phyloP scores from a whole-genome alignment of 2,113 vertebrate genomes.

The Laticauda colubrina region DNA sequence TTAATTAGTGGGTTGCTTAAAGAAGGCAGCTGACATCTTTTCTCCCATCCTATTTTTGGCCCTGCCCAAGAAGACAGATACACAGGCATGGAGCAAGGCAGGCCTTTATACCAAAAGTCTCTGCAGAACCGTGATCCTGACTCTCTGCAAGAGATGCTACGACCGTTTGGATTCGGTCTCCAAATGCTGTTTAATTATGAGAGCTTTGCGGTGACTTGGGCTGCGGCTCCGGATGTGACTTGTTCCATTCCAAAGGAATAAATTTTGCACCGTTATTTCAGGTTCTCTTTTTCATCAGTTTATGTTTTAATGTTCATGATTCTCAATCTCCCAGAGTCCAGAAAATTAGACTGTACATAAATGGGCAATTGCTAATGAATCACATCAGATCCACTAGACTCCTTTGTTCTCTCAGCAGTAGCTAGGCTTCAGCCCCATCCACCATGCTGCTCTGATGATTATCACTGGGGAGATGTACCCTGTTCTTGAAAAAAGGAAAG shows the following conservation, averaged over 20 bases:
- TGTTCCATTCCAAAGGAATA: neutral
- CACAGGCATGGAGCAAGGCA: neutral
- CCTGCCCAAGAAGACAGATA: neutral
- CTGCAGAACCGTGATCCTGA: neutral
- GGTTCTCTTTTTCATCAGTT: neutral
- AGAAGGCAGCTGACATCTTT: slow-evolving; percentile 13
- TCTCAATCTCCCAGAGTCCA: neutral
- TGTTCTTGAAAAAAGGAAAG: neutral
- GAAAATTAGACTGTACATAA: neutral
- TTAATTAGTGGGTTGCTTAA: slow-evolving; percentile 46
- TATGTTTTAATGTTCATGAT: neutral
- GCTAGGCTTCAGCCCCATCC: neutral
- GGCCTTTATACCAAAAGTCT: neutral
- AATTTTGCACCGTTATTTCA: neutral
- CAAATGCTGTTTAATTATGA: neutral
- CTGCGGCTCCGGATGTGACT: neutral
- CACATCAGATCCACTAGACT: neutral
- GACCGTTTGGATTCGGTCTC: neutral
- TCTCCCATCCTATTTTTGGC: neutral
- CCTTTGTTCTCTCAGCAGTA: neutral
- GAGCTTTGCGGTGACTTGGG: neutral
- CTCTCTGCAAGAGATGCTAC: neutral
- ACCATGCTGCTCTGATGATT: neutral
- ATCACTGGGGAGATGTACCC: neutral
- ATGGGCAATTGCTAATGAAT: neutral